Base-by-base conservation (phyloP, 1,140 invertebrate genomes). In the Leptinotarsa lineolata region DNA sequence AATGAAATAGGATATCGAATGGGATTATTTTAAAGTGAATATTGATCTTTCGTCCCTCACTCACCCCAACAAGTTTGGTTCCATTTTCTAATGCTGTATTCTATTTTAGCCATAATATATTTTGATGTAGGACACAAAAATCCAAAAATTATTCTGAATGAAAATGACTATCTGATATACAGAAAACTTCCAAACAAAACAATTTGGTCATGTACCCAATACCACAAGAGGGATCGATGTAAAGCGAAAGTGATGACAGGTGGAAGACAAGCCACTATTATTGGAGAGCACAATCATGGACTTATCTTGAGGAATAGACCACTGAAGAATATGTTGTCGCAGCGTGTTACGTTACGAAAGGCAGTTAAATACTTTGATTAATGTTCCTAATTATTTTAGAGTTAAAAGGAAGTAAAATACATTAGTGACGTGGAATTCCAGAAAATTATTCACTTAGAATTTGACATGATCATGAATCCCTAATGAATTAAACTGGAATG, bases 201-300 rank as follows among this genome's bases (percentile, higher is more conserved):
- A 4, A 72, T 78, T 18, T 80, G 79, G 79, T 72, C 64, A 13
- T 79, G 78, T 61, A 74, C 72, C 2, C 70, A 76, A 24, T 78
- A 79, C 59, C 63, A 69, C 39, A 79, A 76, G 63, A 76, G 24
- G 45, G 70, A 72, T 22, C 73, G 76, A 72, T 78, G 77, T 61
- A 78, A 78, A 45, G 73, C 65, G 0, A 75, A 72, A 22, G 45
- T 78, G 15, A 67, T 77, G 45, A 77, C 77, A 2, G 30, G 59
- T 12, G 73, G 72, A 45, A 46, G 71, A 30, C 39, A 66, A 11
- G 76, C 74, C 8, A 70, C 72, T 15, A 21, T 75, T 2, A 61
- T 65, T 11, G 76, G 77, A 2, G 64, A 15, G 16, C 77, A 78
- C 39, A 78, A 78, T 21, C 77, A 78, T 54, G 22, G 39, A 11